phyloP scores from a whole-genome alignment of 2,113 vertebrate species.

The Hyla sarda region DNA sequence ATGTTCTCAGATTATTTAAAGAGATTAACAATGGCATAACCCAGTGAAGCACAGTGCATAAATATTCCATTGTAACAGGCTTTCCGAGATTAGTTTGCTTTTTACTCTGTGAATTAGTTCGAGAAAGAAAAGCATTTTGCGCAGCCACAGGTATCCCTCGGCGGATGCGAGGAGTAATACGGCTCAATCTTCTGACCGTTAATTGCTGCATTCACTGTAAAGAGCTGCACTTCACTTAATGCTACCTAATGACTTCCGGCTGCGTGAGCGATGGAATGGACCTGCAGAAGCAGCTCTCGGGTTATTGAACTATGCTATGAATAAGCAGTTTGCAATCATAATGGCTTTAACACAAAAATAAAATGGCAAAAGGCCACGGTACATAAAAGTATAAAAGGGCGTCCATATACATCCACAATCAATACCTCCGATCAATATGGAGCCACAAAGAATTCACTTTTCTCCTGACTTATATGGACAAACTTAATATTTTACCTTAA shows the following conservation, averaged over 20 bases:
- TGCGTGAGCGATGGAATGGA: conserved; percentile 19
- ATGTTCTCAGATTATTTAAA: too few species aligned
- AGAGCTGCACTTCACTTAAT: conserved; percentile 46
- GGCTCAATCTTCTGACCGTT: background rate
- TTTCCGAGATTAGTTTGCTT: background rate
- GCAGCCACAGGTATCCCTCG: conserved; percentile 32
- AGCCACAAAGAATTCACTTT: background rate
- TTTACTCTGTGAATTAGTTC: conserved; percentile 4
- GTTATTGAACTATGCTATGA: conserved; percentile 15
- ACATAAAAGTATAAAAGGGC: background rate
- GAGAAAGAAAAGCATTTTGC: background rate
- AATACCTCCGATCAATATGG: conserved; percentile 13
- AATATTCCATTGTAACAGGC: background rate
- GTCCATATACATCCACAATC: background rate
- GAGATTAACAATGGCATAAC: background rate
- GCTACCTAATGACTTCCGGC: conserved; percentile 52
- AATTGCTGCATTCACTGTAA: conserved; percentile 35
- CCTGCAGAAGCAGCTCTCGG: background rate
- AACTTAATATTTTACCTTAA: too few species aligned
- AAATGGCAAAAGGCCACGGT: conserved; percentile 36
- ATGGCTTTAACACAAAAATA: conserved; percentile 29
- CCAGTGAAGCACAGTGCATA: background rate
- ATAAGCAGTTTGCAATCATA: conserved; percentile 33
- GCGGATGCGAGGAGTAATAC: background rate
- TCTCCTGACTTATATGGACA: background rate